Evolutionary conservation across 1,140 invertebrate species (phyloP), one percentile per base, ranked within the genome.

Genomic region (Telenomus remus): DNA sequence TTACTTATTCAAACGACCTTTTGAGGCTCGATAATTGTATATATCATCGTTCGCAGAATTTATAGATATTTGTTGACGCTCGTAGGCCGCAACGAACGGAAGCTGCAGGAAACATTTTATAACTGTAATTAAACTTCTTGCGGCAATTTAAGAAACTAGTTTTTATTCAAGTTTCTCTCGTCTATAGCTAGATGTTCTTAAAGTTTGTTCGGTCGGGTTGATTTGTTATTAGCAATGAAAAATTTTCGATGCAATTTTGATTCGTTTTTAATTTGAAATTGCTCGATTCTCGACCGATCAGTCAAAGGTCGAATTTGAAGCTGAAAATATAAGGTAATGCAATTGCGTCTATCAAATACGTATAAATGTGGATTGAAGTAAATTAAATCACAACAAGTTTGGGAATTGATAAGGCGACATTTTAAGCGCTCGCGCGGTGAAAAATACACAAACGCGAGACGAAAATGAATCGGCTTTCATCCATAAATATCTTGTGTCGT

Each of bases 121-220:
- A 72, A 59, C 60, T 59, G 60, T 60, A 65, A 72, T 72, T 72
- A 72, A 72, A 72, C 54, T 65, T 65, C 69, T 44, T 44, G 34
- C 43, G 14, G 42, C 46, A 71, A 44, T 65, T 72, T 44, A 34
- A 53, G 50, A 56, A 56, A 51, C 51, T 61, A 63, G 19, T 27
- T 27, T 27, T 27, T 27, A 27, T 51, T 72, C 57, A 9, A 39
- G 9, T 39, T n/a, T 9, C 37, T 9, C 3, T 39, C 37, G 3
- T 39, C 19, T 27, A 27, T 27, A 27, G 19, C 19, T 3, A 27
- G 19, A 1, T 27, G 2, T 27, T 1, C 6, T 1, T 27, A 6
- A 27, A 3, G 19, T 3, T 27, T 1, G 19, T 27, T 27, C 6
- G 1, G 1, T 27, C 6, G 9, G 37, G 9, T 39, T 39, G 2